Base-by-base conservation (phyloP, 2,113 vertebrate species). In the Thunnus thynnus region DNA sequence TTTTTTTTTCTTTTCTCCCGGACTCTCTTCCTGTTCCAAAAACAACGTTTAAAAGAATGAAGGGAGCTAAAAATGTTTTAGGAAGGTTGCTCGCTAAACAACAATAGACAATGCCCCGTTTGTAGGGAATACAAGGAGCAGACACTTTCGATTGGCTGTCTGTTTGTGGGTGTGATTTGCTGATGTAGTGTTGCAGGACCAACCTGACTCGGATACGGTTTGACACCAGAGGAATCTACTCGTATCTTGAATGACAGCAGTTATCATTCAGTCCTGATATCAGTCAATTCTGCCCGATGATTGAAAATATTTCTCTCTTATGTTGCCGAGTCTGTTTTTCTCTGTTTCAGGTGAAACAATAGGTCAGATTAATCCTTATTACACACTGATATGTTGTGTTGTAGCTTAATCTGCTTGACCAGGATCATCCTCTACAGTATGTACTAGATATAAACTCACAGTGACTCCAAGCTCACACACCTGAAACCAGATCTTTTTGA, bases 71-170 rank as follows among this genome's bases (percentile, higher is more conserved):
- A 80, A 66, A 16, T 20, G 75, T 78, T 51, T 36, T 67, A 68
- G 32, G 73, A 62, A 63, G 51, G 20, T 2, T 27, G 65, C 65
- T 32, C 4, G 0, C 27, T 17, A 27, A 73, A 48, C 58, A 46
- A 65, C 82, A 67, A 25, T 46, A 66, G 51, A 82, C 64, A 62
- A 47, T 55, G 47, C 55, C 41, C 14, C 46, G 62, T 67, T 61
- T 85, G 61, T 47, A 11, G 66, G 55, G 68, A 22, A 13, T 10
- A 22, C 51, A 54, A 36, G 70, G 55, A 64, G 3, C 25, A 27
- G 14, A 27, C 3, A 1, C 65, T 76, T 14, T 72, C 22, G 61
- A 76, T 84, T 80, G 81, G 51, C 6, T 25, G 54, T 54, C 9
- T 13, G 14, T 30, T 50, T 22, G 36, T 3, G 5, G 11, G n/a